Conservation (phyloP, 2,113 vertebrate genomes). For the Chascanopsetta lugubris region DNA sequence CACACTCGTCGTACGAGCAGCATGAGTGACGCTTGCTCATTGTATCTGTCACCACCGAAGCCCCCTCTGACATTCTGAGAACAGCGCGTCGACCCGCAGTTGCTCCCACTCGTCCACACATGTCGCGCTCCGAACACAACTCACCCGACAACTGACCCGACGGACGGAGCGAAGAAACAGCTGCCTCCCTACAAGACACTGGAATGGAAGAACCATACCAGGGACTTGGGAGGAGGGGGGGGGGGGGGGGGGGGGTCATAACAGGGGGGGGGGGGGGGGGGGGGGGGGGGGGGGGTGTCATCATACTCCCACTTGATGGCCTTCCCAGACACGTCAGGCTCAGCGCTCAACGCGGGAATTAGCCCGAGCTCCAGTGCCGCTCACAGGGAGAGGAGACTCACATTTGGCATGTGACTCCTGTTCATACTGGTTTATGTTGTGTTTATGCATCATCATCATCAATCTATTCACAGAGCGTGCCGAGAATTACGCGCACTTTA, state of each 20-base stretch:
- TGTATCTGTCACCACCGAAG: slow-evolving; percentile 67
- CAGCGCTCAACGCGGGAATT: slow-evolving; percentile 30
- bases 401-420: not conserved
- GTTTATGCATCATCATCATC: not conserved
- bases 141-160: slow-evolving; percentile 73
- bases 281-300: too few species aligned
- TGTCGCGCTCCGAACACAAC: slow-evolving; percentile 57
- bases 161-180: slow-evolving; percentile 68
- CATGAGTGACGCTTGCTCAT: slow-evolving; percentile 50
- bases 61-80: slow-evolving; percentile 66
- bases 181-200: slow-evolving; percentile 66
- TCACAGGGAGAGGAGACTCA: slow-evolving; percentile 7
- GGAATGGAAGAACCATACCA: slow-evolving; percentile 39
- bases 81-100: slow-evolving; percentile 65
- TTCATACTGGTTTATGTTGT: slow-evolving; percentile 1
- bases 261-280: too few species aligned
- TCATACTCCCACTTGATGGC: slow-evolving; percentile 59
- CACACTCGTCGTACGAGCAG: slow-evolving; percentile 36
- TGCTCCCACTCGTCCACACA: slow-evolving; percentile 69
- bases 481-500: too few species aligned
- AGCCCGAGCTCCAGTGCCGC: slow-evolving; percentile 6
- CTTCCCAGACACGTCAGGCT: slow-evolving; percentile 60
- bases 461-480: too few species aligned
- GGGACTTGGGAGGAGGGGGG: slow-evolving; percentile 36
- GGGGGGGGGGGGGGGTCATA: slow-evolving; percentile 33